Percentiles rank a stretch among this genome's conserved stretches.
These are phyloP conservation scores for Aethes cnicana DNA, from an alignment of 2,888 invertebrate species.

Conservation along the genomic window DNA sequence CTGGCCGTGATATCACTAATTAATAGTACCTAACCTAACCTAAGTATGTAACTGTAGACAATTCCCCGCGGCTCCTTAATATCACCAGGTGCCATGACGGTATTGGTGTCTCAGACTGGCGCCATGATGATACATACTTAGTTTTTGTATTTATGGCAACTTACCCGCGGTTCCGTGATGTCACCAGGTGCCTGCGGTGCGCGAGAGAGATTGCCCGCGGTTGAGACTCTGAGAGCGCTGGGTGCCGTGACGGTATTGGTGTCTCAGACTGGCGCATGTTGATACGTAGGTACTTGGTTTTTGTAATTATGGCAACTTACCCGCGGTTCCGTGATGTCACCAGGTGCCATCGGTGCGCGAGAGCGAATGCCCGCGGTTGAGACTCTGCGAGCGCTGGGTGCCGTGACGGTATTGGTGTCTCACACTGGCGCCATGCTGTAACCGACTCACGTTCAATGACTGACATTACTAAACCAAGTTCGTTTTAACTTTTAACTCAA, in stretches of 20 bases:
- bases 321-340: conserved; percentile 91
- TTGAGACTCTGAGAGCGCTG: conserved; percentile 89
- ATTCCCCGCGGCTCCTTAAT: not conserved
- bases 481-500: no score
- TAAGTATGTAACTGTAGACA: no score
- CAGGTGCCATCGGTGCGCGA: conserved; percentile 88
- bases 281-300: not conserved
- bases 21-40: no score
- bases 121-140: conserved; percentile 82
- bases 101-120: conserved; percentile 83
- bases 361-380: conserved; percentile 88
- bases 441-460: conserved; percentile 38
- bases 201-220: conserved; percentile 86
- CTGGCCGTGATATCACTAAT: no score
- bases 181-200: conserved; percentile 90
- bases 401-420: conserved; percentile 84
- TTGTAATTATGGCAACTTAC: conserved; percentile 50
- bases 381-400: conserved; percentile 87
- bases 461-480: no score
- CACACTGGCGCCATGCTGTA: conserved; percentile 83
- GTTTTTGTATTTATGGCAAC: no score
- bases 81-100: conserved; percentile 84
- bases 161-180: conserved; percentile 88
- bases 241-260: conserved; percentile 49
- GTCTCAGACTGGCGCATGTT: not conserved